Evolutionary conservation across 2,888 invertebrate species (phyloP), one percentile per base, ranked within the genome.

Genomic region (Leptothorax acervorum): DNA sequence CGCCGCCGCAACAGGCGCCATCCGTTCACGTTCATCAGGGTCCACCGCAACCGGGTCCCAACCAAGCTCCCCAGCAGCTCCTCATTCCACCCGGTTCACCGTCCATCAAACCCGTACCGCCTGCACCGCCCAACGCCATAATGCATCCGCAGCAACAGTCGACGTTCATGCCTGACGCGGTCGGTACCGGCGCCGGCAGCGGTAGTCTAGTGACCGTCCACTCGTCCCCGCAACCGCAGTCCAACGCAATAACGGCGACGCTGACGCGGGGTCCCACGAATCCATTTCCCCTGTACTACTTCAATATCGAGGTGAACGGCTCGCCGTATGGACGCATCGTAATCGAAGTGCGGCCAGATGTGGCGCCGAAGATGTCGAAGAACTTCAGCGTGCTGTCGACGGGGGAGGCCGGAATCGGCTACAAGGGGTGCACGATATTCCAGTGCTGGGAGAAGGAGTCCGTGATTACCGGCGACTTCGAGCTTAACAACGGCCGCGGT

Each of bases 361-460:
- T 96, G 48, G 97, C 98, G 28, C 98, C 97, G 28, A 97, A 97
- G 93, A 97, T 98, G 97, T 96, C 97, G 48, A 97, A 97, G 93
- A 97, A 97, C 95, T 98, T 98, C 93, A 96, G 96, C 76, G 96
- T 97, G 35, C 95, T 97, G 66, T 96, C 97, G 31, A 97, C 97
- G 12, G 97, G 97, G 70, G 97, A 97, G 92, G 96, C 96, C 51
- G 97, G 97, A 42, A 96, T 97, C 91, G 97, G 97, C 66, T 98
- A 97, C 95, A 97, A 97, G 91, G 97, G 97, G 60, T 98, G 98
- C 94, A 96, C 96, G 90, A 97, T 98, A 90, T 98, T 97, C 95
- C 97, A 97, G 94, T 97, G 97, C 93, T 97, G 97, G 97, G 97
- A 97, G 92, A 97, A 97, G 88, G 97, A 98, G 94, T 97, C 97